phyloP scores from a whole-genome alignment of 2,888 invertebrate species.

The Spodoptera littoralis region DNA sequence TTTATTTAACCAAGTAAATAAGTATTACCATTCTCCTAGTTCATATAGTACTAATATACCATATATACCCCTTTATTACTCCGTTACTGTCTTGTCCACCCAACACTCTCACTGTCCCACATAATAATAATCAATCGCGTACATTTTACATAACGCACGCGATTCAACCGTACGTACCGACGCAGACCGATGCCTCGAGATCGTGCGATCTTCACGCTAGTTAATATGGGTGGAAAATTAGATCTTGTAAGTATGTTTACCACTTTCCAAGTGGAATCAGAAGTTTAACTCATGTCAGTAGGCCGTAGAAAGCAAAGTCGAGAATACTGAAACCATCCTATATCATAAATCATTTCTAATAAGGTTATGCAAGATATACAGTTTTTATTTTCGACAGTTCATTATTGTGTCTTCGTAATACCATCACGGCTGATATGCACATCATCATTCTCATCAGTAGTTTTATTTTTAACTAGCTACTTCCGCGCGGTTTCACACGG shows the following conservation, averaged over 20 bases:
- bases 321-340: too few species aligned
- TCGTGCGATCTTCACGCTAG: conserved; percentile 64
- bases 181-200: conserved; percentile 53
- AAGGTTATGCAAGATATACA: too few species aligned
- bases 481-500: too few species aligned
- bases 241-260: conserved; percentile 26
- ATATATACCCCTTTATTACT: not conserved
- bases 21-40: not conserved
- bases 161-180: conserved; percentile 14
- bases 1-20: too few species aligned
- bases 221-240: conserved; percentile 53
- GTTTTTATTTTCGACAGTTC: too few species aligned
- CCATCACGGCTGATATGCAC: too few species aligned
- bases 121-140: conserved; percentile 35
- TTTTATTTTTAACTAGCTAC: too few species aligned
- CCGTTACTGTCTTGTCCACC: not conserved
- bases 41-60: not conserved
- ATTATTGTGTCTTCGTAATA: too few species aligned
- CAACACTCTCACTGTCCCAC: conserved; percentile 24
- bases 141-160: conserved; percentile 44
- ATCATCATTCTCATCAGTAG: too few species aligned
- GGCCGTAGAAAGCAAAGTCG: too few species aligned
- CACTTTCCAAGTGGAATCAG: conserved; percentile 8
- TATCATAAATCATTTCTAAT: too few species aligned
- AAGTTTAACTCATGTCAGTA: conserved; percentile 7